phyloP scores from a whole-genome alignment of 2,113 vertebrate genomes.

The Labrus mixtus region DNA sequence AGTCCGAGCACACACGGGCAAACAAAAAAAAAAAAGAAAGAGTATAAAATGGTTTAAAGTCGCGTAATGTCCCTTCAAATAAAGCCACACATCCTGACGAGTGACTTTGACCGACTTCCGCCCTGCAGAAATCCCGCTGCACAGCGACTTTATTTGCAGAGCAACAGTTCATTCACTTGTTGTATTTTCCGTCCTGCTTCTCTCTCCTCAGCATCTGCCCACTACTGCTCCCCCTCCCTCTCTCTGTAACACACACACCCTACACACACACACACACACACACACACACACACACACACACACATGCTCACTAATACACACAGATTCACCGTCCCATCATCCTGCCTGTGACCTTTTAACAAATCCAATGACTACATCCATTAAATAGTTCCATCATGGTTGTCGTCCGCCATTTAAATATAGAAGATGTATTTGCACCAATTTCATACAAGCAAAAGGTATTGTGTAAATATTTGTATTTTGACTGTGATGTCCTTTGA shows the following conservation, averaged over 20 bases:
- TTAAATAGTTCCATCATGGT: constrained; percentile 57
- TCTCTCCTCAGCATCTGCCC: constrained; percentile 61
- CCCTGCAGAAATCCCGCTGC: constrained; percentile 28
- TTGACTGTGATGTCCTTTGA: background rate
- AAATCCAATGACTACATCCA: constrained; percentile 64
- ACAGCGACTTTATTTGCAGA: constrained; percentile 58
- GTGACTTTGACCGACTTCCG: constrained; percentile 50
- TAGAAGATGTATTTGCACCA: constrained; percentile 11
- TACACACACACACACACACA: background rate
- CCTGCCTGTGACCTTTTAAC: constrained; percentile 70
- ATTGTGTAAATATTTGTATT: background rate
- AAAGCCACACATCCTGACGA: constrained; percentile 3
- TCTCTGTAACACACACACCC: constrained; percentile 19
- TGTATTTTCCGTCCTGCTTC: constrained; percentile 69
- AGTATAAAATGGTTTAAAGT: background rate
- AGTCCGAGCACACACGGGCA: constrained; percentile 1
- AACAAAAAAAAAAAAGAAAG: background rate
- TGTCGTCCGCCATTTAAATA: constrained; percentile 13
- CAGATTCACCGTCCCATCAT: constrained; percentile 31
- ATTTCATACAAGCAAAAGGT: background rate
- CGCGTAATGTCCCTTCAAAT: background rate
- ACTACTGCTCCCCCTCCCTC: constrained; percentile 49
- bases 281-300: background rate
- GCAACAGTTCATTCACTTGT: constrained; percentile 87
- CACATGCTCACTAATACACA: constrained; percentile 19